These are phyloP conservation scores for Collichthys lucidus DNA, from an alignment of 2,113 vertebrate genomes.

Conservation along the genomic window DNA sequence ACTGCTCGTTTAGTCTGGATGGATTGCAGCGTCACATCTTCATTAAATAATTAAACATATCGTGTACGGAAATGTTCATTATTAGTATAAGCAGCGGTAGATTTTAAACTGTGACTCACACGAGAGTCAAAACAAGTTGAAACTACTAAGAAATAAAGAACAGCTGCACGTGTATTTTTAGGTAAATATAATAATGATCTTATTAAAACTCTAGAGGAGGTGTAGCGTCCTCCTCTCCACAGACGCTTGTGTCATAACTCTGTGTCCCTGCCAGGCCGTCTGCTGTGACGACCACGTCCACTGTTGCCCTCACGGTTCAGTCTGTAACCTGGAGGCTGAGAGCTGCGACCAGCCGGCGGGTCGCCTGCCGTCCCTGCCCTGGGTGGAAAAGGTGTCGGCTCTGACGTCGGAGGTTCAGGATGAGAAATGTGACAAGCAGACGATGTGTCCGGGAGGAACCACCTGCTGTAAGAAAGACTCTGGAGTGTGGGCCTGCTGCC, in stretches of 20 bases:
- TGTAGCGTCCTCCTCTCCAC: no score
- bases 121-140: neutral
- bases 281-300: slow-evolving; percentile 83
- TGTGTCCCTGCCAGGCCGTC: slow-evolving; percentile 74
- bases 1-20: neutral
- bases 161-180: no score
- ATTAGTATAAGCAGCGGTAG: neutral
- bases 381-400: slow-evolving; percentile 59
- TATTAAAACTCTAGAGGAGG: no score
- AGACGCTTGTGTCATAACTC: no score
- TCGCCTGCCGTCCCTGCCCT: neutral
- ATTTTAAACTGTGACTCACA: neutral
- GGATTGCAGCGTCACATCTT: neutral
- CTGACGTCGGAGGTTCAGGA: slow-evolving; percentile 2
- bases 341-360: slow-evolving; percentile 69
- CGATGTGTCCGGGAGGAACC: slow-evolving; percentile 80
- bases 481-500: slow-evolving; percentile 78
- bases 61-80: no score
- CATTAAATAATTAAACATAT: neutral
- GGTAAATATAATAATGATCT: no score
- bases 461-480: slow-evolving; percentile 86
- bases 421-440: slow-evolving; percentile 80
- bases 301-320: slow-evolving; percentile 83
- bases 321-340: slow-evolving; percentile 79
- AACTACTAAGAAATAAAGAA: no score